phyloP scores from a whole-genome alignment of 2,888 invertebrate genomes.

The Selenia dentaria region DNA sequence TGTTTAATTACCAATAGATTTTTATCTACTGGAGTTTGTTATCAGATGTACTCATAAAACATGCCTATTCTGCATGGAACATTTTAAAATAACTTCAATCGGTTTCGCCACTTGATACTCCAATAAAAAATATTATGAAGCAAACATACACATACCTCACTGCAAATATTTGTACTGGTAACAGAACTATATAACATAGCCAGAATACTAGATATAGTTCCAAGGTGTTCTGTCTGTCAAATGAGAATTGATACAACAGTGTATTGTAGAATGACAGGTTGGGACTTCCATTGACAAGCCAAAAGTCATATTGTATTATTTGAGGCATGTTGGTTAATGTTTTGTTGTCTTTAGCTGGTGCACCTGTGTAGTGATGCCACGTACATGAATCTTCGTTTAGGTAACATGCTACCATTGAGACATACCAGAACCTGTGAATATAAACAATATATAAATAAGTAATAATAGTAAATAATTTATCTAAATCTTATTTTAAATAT shows the following conservation, averaged over 20 bases:
- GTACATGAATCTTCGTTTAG: constrained; percentile 91
- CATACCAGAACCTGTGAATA: constrained; percentile 94
- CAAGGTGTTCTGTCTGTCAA: constrained; percentile 96
- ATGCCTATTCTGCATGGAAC: too few species aligned
- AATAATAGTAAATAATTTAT: too few species aligned
- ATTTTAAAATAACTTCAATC: too few species aligned
- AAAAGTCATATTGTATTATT: constrained; percentile 91
- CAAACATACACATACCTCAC: constrained; percentile 77
- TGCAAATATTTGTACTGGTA: constrained; percentile 96
- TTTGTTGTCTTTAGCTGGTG: constrained; percentile 60
- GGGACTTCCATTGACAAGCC: constrained; percentile 98
- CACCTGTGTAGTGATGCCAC: constrained; percentile 90
- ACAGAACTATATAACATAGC: constrained; percentile 92
- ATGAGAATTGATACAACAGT: constrained; percentile 97
- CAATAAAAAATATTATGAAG: neutral
- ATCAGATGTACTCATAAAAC: too few species aligned
- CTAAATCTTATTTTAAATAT: too few species aligned
- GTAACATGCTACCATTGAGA: constrained; percentile 97
- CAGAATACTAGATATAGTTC: constrained; percentile 96
- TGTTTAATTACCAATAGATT: too few species aligned
- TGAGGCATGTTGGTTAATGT: constrained; percentile 65
- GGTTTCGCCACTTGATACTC: too few species aligned
- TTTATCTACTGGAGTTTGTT: too few species aligned
- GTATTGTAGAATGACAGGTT: constrained; percentile 94
- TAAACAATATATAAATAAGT: constrained; percentile 6